These are phyloP conservation scores for Drosophila lacteicornis DNA, from an alignment of 1,140 invertebrate species.

Conservation along the genomic window DNA sequence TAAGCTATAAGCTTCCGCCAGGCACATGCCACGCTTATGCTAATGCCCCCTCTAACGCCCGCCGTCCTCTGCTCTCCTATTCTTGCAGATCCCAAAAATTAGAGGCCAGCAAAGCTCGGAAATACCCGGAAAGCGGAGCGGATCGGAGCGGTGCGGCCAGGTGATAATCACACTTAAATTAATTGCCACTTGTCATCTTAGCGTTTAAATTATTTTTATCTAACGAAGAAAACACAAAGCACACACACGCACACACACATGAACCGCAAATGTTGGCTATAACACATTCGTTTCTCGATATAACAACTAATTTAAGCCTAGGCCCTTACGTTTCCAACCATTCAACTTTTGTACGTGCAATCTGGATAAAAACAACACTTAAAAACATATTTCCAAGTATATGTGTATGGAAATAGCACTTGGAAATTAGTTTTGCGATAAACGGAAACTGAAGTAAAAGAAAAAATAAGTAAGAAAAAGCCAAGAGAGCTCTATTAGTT, in stretches of 20 bases:
- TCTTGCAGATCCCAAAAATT: constrained; percentile 77
- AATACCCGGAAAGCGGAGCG: constrained; percentile 52
- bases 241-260: constrained; percentile 8
- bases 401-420: constrained; percentile 1
- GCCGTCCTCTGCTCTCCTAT: background rate
- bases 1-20: constrained; percentile 40
- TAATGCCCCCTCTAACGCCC: constrained; percentile 30
- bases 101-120: constrained; percentile 69
- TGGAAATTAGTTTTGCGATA: constrained; percentile 75
- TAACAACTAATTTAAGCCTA: constrained; percentile 49
- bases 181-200: constrained; percentile 84
- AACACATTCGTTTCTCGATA: constrained; percentile 35
- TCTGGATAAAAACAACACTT: constrained; percentile 48
- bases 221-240: constrained; percentile 49
- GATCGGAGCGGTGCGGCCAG: constrained; percentile 40
- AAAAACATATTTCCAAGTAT: constrained; percentile 19
- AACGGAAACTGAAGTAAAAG: constrained; percentile 21
- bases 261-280: constrained; percentile 9
- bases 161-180: constrained; percentile 84
- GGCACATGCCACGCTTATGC: constrained; percentile 60
- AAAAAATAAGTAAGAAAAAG: constrained; percentile 26
- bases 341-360: constrained; percentile 60
- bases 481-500: constrained; percentile 77
- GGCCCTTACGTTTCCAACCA: constrained; percentile 29
- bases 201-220: constrained; percentile 82